phyloP scores from a whole-genome alignment of 2,797 vertebrate genomes.

The Varecia variegata region DNA sequence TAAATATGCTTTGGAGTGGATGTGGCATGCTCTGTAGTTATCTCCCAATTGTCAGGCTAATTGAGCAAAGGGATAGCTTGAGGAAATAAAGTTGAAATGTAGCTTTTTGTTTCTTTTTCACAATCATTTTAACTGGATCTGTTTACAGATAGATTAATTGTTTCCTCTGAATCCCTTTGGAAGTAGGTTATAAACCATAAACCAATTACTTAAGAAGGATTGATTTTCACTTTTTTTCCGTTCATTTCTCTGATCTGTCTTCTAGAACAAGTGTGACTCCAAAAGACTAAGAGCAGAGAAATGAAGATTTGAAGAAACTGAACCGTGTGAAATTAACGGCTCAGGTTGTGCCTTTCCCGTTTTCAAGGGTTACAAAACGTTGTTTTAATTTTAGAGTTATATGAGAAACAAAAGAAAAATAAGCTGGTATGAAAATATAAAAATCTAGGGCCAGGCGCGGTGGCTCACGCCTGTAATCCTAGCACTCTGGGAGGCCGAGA shows the following conservation, averaged over 20 bases:
- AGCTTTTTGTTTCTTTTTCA: conserved; percentile 53
- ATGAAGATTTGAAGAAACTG: not conserved
- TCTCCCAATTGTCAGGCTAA: conserved; percentile 63
- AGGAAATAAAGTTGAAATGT: conserved; percentile 57
- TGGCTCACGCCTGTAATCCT: no score
- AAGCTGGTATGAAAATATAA: not conserved
- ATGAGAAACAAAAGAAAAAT: not conserved
- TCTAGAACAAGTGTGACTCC: conserved; percentile 3
- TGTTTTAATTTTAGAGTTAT: conserved; percentile 39
- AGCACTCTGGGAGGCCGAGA: no score
- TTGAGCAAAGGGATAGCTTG: conserved; percentile 47
- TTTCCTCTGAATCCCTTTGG: conserved; percentile 60
- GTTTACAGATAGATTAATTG: conserved; percentile 39
- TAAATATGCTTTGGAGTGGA: conserved; percentile 44
- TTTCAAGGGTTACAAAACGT: not conserved
- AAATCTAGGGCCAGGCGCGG: not conserved
- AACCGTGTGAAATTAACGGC: not conserved
- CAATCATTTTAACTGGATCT: conserved; percentile 55
- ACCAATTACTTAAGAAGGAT: conserved; percentile 34
- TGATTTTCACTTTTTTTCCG: not conserved
- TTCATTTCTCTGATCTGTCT: conserved; percentile 9
- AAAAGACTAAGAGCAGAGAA: conserved; percentile 30
- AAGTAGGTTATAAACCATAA: conserved; percentile 58
- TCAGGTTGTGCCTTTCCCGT: not conserved
- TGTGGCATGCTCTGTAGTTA: conserved; percentile 50